Evolutionary conservation across 2,113 vertebrate genomes (phyloP).

Genomic region (Columba livia): DNA sequence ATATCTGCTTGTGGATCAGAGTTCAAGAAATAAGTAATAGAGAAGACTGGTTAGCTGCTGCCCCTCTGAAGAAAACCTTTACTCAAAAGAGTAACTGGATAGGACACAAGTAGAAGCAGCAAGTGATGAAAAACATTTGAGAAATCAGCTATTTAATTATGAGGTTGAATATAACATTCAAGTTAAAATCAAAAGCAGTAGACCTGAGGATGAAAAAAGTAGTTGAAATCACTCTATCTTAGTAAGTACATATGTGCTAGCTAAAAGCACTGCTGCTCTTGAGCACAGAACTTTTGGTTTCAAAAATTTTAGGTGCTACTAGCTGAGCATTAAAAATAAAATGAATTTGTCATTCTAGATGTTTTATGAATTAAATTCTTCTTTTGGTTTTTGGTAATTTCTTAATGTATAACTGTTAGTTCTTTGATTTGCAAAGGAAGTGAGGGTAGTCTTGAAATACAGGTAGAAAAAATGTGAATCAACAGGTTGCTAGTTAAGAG

Average conservation of each 20-base stretch:
- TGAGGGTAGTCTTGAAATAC: background rate
- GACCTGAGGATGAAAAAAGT: background rate
- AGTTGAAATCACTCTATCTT: background rate
- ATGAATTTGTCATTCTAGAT: background rate
- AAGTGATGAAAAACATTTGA: background rate
- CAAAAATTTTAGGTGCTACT: background rate
- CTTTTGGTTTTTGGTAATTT: background rate
- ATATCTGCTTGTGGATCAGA: background rate
- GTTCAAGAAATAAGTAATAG: background rate
- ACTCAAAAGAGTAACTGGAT: background rate
- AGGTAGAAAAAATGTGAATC: background rate
- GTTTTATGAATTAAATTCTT: background rate
- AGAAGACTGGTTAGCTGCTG: background rate
- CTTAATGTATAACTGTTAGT: background rate
- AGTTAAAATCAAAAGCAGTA: background rate
- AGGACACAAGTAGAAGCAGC: background rate
- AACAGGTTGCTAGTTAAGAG: background rate
- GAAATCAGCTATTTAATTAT: background rate
- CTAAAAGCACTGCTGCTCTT: background rate
- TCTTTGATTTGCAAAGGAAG: background rate
- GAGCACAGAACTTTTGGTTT: background rate
- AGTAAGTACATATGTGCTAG: background rate
- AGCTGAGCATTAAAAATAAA: background rate
- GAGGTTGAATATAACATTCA: background rate
- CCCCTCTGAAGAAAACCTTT: background rate